These are phyloP conservation scores for Tanaodytes sp. DNA, from an alignment of 2,888 invertebrate genomes.

Conservation along the genomic window DNA sequence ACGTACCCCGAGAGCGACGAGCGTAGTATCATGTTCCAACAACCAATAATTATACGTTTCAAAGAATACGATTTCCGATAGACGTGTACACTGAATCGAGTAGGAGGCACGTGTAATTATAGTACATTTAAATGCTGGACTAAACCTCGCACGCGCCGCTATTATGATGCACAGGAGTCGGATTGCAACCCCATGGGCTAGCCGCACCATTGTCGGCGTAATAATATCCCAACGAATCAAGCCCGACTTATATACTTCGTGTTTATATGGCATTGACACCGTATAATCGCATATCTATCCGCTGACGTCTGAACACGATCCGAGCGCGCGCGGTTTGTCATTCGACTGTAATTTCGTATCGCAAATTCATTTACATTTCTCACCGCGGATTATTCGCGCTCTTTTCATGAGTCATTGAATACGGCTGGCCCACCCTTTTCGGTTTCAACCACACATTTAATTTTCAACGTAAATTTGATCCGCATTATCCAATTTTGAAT, in stretches of 20 bases:
- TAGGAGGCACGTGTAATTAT: conserved; percentile 67
- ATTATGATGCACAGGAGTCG: conserved; percentile 71
- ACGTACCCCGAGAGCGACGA: conserved; percentile 12
- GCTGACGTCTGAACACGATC: conserved; percentile 52
- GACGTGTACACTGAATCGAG: conserved; percentile 44
- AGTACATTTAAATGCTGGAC: conserved; percentile 66
- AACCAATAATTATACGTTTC: conserved; percentile 51
- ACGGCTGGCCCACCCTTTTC: too few species aligned
- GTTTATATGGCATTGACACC: conserved; percentile 59
- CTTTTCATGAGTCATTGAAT: too few species aligned
- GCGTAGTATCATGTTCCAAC: conserved; percentile 33
- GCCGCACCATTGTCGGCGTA: conserved; percentile 70
- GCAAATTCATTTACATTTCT: too few species aligned
- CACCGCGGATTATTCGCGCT: too few species aligned
- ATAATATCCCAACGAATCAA: conserved; percentile 68
- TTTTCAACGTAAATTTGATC: too few species aligned
- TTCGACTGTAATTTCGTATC: conserved; percentile 20
- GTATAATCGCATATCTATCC: conserved; percentile 57
- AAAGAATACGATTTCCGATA: conserved; percentile 50
- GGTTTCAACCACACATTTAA: too few species aligned
- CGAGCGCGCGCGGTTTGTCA: conserved; percentile 49
- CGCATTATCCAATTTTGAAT: too few species aligned
- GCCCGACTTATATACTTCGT: conserved; percentile 63
- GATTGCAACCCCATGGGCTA: conserved; percentile 71
- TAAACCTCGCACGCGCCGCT: conserved; percentile 66